Base-by-base conservation (phyloP, 2,797 vertebrate genomes). In the Myotis vivesi region DNA sequence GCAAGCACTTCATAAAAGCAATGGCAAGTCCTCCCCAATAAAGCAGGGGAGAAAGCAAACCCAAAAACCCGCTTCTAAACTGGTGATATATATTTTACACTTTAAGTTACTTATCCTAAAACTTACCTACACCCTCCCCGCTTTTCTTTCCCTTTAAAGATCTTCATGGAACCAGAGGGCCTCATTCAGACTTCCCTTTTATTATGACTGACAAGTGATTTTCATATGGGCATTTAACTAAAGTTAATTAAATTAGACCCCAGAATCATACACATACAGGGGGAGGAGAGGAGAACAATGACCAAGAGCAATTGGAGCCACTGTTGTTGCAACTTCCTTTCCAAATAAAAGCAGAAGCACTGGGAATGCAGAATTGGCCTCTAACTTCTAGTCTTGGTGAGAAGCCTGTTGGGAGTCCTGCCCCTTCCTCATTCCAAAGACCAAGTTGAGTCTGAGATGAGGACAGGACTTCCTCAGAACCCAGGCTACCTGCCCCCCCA, bases 11-110 rank as follows among this genome's bases (percentile, higher is more conserved):
- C 93, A 97, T 87, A 68, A 77, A 94, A 71, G 17, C 88, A 94
- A 91, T 20, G 2, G 77, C 92, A 86, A 46, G 72, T 92, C 91
- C 96, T 87, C 96, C 94, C 97, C 92, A 33, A 96, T 83, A 98
- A 98, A 98, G 91, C 86, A 95, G 95, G 89, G 92, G 97, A 82
- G 96, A 97, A 96, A 97, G 97, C 96, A 97, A 97, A 97, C 80
- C 44, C 92, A 77, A 96, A 94, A 96, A 96, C 36, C 81, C 1
- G 92, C 95, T 97, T 97, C 96, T 91, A 95, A 97, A 89, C 89
- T 84, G 64, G 84, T 72, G 75, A 95, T 97, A 95, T 97, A 82
- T 97, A 94, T 96, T 95, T 96, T 77, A 49, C 82, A 87, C 28
- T 87, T 83, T 77, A 49, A 46, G 89, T 89, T 62, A 0, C 20